Base-by-base conservation (phyloP, 2,113 vertebrate genomes). In the Pangasianodon gigas region DNA sequence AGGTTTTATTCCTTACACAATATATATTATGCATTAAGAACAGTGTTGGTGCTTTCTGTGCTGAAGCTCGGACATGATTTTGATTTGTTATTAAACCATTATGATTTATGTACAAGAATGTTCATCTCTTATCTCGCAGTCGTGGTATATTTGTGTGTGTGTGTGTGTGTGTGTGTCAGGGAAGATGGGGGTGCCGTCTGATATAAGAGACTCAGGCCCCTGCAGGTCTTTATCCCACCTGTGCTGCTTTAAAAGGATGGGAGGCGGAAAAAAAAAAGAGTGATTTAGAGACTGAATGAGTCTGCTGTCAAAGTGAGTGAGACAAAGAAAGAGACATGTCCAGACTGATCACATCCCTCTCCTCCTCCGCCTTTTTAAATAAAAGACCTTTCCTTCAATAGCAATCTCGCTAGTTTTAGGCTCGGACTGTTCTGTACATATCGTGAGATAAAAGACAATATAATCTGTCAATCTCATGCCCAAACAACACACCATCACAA, bases 141-240 rank as follows among this genome's bases (percentile, higher is more conserved):
- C 56, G 8, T 29, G 51, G 51, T 52, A 26, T 37, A 37, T 58
- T 1, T 2, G 4, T 41, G 79, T 54, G 26, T 54, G 16, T 41
- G 52, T 56, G 16, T 32, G 29, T 56, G 52, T 56, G 79, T n/a
- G 46, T 54, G 54, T 52, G 58, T 41, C 8, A 3, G 18, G 41
- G 56, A 80, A 79, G 67, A 52, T 54, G 58, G 90, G 60, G 67
- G 19, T 37, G 46, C 69, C 26, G 16, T 21, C 86, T 79, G 81
- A 87, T 74, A 84, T 89, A 86, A 90, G 24, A 60, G 14, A 86
- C 62, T 88, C 86, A 48, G 89, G 89, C 88, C 83, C 75, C 48
- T 86, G 56, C 91, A 91, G 89, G 86, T 77, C 85, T 80, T 51
- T 87, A 80, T 89, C 88, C 84, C 91, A 91, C 91, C 88, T 91